Evolutionary conservation across 1,140 invertebrate species (phyloP), one percentile per base, ranked within the genome.

Genomic region (Drosophila gunungcola): DNA sequence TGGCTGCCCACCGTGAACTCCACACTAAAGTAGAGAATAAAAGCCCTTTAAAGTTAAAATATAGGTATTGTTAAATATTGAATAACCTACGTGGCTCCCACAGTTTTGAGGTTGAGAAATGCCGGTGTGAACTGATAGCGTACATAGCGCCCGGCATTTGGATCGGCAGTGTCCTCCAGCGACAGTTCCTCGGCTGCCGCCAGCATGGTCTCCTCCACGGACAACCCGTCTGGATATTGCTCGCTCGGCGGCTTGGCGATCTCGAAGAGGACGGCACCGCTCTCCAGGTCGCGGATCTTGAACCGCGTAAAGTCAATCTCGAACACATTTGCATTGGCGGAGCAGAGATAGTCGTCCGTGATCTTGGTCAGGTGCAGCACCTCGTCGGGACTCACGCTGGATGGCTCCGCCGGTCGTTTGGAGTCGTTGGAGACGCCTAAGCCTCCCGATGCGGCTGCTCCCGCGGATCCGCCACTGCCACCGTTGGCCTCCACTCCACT

Each of bases 251-350:
- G 98, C 92, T 99, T 99, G 5, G 97, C 97, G 63, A 99, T 99
- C 94, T 99, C 98, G 94, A 99, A 99, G 25, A 99, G 93, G 42
- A 98, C 95, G 6, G 96, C 96, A 21, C 97, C 97, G 68, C 96
- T 97, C 85, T 99, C 98, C 91, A 99, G 94, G 93, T 99, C 98
- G 60, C 98, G 94, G 70, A 99, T 98, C 94, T 99, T 98, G 93
- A 99, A 99, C 74, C 97, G 94, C 32, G 98, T 98, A 93, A 99
- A 99, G 93, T 99, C 98, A 91, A 99, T 99, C 80, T 99, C 97
- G 93, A 98, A 99, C 56, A 98, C 94, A 93, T 99, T 99, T 25
- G 97, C 98, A 85, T 99, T 97, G 16, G 97, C 97, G 64, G 96
- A 95, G 92, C 98, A 99, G 38, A 99, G 94, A 92, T 99, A 99